phyloP scores from a whole-genome alignment of 30 jellyfish, hydroid and myxozoan species.

The Hydractinia echinata region DNA sequence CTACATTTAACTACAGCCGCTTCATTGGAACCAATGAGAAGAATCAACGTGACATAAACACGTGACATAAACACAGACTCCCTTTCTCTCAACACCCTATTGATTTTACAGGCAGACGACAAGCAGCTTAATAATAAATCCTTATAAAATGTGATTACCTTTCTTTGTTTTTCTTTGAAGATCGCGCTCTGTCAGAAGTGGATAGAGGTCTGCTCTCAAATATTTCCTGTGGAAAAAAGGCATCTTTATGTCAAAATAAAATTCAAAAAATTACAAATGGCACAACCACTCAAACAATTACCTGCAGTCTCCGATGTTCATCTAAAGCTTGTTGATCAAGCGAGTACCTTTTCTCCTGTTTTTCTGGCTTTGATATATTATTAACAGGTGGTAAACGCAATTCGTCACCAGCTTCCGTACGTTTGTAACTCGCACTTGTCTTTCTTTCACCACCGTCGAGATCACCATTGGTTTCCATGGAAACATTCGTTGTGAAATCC shows the following conservation, averaged over 20 bases:
- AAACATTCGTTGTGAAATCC: background rate
- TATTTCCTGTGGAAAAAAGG: background rate
- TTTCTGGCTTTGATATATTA: background rate
- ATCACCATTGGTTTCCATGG: background rate
- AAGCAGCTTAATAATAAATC: too few relatives aligned
- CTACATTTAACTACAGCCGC: too few relatives aligned
- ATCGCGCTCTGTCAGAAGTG: background rate
- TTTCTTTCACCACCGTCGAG: background rate
- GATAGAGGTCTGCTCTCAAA: background rate
- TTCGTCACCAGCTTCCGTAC: conserved; percentile 12
- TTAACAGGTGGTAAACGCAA: conserved; percentile 35
- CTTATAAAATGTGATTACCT: too few relatives aligned
- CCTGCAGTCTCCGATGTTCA: background rate
- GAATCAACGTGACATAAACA: too few relatives aligned
- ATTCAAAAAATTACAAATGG: background rate
- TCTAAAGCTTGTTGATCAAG: background rate
- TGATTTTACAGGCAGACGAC: too few relatives aligned
- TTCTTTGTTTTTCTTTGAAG: background rate
- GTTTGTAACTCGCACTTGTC: background rate
- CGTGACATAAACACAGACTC: too few relatives aligned
- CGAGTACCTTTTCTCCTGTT: background rate
- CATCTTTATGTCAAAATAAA: too few relatives aligned
- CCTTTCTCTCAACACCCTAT: too few relatives aligned
- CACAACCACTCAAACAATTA: background rate
- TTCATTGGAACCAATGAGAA: too few relatives aligned